Percentiles rank a stretch among this genome's conserved stretches.
Evolutionary conservation across 2,888 invertebrate genomes (phyloP).

Genomic region (Cantharis lateralis): DNA sequence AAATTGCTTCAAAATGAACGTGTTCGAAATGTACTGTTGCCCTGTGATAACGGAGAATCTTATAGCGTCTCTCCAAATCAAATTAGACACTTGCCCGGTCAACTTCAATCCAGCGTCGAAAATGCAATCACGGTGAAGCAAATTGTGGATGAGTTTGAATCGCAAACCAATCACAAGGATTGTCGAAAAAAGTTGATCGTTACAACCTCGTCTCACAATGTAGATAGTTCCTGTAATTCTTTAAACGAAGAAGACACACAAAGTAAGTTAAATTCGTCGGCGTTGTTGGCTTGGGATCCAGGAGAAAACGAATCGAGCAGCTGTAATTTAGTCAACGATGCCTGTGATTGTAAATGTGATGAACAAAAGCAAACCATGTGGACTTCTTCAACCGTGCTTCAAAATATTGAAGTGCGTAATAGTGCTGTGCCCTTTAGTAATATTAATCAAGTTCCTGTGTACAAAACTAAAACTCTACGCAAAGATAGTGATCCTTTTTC

Average conservation of each 20-base stretch:
- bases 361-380: constrained; percentile 52
- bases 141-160: constrained; percentile 75
- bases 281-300: constrained; percentile 63
- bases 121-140: constrained; percentile 63
- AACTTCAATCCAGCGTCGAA: constrained; percentile 39
- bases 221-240: constrained; percentile 42
- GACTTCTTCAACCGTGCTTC: constrained; percentile 55
- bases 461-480: constrained; percentile 50
- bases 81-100: constrained; percentile 75
- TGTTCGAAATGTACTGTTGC: constrained; percentile 80
- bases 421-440: constrained; percentile 45
- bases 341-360: constrained; percentile 51
- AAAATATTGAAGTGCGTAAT: constrained; percentile 38
- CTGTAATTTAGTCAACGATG: constrained; percentile 47
- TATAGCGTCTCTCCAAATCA: constrained; percentile 92
- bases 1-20: constrained; percentile 36
- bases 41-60: constrained; percentile 82
- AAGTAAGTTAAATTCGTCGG: constrained; percentile 40
- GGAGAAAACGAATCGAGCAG: constrained; percentile 57
- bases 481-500: constrained; percentile 69
- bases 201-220: constrained; percentile 43
- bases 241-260: constrained; percentile 30
- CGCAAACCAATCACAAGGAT: constrained; percentile 50
- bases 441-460: constrained; percentile 52
- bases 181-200: constrained; percentile 56